Conservation (phyloP, 2,888 invertebrate species). For the Philereme transversata region DNA sequence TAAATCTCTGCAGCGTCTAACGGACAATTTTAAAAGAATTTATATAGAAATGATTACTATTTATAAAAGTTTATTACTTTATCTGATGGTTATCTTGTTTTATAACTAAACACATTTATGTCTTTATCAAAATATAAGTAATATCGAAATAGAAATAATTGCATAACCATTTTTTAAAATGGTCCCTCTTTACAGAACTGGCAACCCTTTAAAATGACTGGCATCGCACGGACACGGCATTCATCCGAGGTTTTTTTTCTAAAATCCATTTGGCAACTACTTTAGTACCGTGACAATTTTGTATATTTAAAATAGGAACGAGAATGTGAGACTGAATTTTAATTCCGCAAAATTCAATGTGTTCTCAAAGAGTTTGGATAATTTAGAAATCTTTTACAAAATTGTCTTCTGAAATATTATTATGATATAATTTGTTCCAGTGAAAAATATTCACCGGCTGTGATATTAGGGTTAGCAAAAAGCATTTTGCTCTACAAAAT, state of each 20-base stretch:
- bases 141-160: slow-evolving; percentile 12
- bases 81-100: slow-evolving; percentile 25
- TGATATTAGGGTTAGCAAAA: no score
- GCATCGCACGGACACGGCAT: slow-evolving; percentile 10
- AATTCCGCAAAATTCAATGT: no score
- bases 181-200: no score
- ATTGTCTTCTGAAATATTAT: no score
- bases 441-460: no score
- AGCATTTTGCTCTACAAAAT: slow-evolving; percentile 6
- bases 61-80: slow-evolving; percentile 32
- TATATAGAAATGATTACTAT: slow-evolving; percentile 34
- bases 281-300: slow-evolving; percentile 19
- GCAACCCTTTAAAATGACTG: neutral
- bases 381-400: no score
- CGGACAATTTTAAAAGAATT: slow-evolving; percentile 37
- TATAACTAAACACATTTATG: slow-evolving; percentile 25
- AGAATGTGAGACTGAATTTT: neutral
- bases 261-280: slow-evolving; percentile 23
- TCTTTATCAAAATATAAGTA: slow-evolving; percentile 27
- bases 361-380: no score
- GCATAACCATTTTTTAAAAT: slow-evolving; percentile 3
- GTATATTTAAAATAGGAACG: slow-evolving; percentile 18
- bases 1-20: slow-evolving; percentile 37
- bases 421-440: no score
- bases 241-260: slow-evolving; percentile 19